phyloP scores from a whole-genome alignment of 2,113 vertebrate genomes.

The Colistium nudipinnis region DNA sequence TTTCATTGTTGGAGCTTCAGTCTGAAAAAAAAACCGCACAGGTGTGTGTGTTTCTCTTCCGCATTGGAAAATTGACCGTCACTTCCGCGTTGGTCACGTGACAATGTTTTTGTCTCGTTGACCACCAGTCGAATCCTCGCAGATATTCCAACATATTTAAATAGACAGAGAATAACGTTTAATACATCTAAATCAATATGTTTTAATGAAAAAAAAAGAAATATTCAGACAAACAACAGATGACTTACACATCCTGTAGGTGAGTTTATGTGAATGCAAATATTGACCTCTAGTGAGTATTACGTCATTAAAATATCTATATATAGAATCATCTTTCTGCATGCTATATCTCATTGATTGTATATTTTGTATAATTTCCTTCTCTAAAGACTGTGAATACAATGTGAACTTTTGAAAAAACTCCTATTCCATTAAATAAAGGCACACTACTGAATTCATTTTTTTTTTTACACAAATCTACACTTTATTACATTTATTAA shows the following conservation, averaged over 20 bases:
- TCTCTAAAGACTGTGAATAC: neutral
- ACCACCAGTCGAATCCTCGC: neutral
- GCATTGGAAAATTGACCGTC: constrained; percentile 25
- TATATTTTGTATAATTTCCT: neutral
- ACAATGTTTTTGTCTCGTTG: neutral
- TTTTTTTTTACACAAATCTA: constrained; percentile 64
- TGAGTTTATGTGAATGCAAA: neutral
- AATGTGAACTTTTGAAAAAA: neutral
- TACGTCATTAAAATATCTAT: neutral
- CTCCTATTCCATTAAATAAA: constrained; percentile 8
- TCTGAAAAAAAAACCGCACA: neutral
- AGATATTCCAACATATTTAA: neutral
- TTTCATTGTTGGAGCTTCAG: neutral
- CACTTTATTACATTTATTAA: constrained; percentile 64
- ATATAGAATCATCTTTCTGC: neutral
- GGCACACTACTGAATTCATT: constrained; percentile 34
- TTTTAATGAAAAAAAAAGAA: neutral
- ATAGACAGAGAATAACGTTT: rapidly evolving
- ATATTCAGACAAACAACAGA: neutral
- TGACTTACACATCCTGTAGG: neutral
- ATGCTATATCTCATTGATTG: neutral
- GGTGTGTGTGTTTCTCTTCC: constrained; percentile 59
- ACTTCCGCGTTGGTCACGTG: constrained; percentile 72
- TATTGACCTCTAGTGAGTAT: constrained; percentile 22
- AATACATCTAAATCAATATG: neutral